Conservation (phyloP, 1,140 invertebrate species). For the Zaprionus inermis region DNA sequence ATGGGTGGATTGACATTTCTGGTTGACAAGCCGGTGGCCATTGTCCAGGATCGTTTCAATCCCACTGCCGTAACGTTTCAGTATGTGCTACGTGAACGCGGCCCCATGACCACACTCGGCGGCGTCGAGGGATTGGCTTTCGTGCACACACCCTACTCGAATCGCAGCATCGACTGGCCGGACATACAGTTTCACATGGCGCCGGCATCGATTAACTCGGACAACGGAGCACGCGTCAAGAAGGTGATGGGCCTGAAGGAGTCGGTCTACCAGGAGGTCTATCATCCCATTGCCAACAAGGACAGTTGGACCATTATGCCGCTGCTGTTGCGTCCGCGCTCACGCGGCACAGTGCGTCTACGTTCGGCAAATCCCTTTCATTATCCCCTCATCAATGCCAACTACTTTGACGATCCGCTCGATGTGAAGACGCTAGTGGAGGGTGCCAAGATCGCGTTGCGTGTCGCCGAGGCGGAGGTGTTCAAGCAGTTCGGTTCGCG, state of each 20-base stretch:
- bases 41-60: constrained; percentile 90
- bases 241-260: constrained; percentile 94
- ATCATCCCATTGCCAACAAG: constrained; percentile 89
- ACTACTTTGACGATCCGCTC: constrained; percentile 92
- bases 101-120: constrained; percentile 93
- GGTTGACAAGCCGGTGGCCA: constrained; percentile 90
- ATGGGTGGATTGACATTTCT: constrained; percentile 92
- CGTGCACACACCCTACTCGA: constrained; percentile 92
- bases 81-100: constrained; percentile 90
- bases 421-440: constrained; percentile 92
- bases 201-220: constrained; percentile 92
- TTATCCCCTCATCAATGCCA: constrained; percentile 94
- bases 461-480: constrained; percentile 89
- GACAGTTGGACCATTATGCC: constrained; percentile 95
- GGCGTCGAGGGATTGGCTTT: constrained; percentile 94
- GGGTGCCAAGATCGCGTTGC: constrained; percentile 91
- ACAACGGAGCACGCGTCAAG: constrained; percentile 89
- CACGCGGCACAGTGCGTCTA: constrained; percentile 90
- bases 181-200: constrained; percentile 95
- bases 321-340: constrained; percentile 91
- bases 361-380: constrained; percentile 92
- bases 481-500: constrained; percentile 93
- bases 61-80: constrained; percentile 91
- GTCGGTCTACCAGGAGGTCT: constrained; percentile 91
- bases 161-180: constrained; percentile 89